Conservation (phyloP, 2,113 vertebrate species). For the Columbina picui region DNA sequence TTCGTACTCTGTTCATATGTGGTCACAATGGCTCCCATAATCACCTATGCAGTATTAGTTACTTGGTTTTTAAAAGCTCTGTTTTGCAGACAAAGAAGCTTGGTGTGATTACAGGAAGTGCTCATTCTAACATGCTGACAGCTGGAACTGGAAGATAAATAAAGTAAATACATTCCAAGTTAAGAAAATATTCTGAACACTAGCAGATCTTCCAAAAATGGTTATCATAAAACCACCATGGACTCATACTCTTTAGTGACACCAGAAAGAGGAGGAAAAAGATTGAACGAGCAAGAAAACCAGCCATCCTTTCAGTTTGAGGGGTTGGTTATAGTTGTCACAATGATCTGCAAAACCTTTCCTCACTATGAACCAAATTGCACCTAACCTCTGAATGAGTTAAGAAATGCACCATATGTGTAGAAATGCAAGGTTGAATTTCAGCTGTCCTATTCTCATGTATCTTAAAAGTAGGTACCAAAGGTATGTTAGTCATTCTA, state of each 20-base stretch:
- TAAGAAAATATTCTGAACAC: neutral
- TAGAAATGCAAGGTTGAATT: neutral
- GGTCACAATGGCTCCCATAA: slow-evolving; percentile 36
- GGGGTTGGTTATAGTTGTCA: neutral
- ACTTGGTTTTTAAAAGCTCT: slow-evolving; percentile 17
- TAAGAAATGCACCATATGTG: neutral
- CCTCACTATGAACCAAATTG: fast-evolving
- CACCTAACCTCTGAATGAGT: neutral
- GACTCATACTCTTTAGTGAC: neutral
- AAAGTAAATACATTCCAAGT: slow-evolving; percentile 10
- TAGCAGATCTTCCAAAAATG: neutral
- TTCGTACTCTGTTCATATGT: slow-evolving; percentile 1
- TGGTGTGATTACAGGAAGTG: slow-evolving; percentile 23
- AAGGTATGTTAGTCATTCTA: neutral
- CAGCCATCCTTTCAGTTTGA: neutral
- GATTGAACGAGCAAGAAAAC: neutral
- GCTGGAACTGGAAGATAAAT: slow-evolving; percentile 20
- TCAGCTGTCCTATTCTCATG: neutral
- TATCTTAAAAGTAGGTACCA: neutral
- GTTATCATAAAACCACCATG: neutral
- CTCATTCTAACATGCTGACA: neutral
- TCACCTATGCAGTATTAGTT: slow-evolving; percentile 49
- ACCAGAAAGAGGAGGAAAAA: neutral
- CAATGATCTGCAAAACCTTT: neutral
- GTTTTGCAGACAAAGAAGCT: slow-evolving; percentile 39